Evolutionary conservation across 2,888 invertebrate genomes (phyloP).

Genomic region (Micoletzkya japonica): DNA sequence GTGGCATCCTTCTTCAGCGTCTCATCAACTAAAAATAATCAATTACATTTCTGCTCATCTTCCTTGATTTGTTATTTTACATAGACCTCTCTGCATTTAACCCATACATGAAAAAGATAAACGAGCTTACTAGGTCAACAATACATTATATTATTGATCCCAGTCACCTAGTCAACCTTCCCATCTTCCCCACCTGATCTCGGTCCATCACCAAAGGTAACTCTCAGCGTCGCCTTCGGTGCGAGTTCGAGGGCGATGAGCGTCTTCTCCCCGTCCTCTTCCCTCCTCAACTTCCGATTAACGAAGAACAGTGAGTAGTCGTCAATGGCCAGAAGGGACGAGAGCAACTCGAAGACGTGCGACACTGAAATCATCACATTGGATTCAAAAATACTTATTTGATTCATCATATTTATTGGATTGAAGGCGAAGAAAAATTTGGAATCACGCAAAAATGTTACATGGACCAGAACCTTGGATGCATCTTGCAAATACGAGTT

Average conservation of each 20-base stretch:
- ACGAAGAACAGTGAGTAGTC: background rate
- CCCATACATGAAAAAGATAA: background rate
- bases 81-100: no score
- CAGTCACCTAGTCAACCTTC: no score
- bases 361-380: background rate
- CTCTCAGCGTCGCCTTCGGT: slow-evolving; percentile 16
- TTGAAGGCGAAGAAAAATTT: no score
- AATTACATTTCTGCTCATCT: background rate
- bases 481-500: no score
- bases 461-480: no score
- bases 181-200: background rate
- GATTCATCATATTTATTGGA: no score
- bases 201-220: slow-evolving; percentile 1
- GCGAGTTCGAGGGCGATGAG: slow-evolving; percentile 10
- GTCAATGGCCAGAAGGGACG: background rate
- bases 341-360: slow-evolving; percentile 9
- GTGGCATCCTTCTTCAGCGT: background rate
- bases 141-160: no score
- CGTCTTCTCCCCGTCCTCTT: slow-evolving; percentile 15
- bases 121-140: no score
- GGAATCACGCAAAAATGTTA: no score
- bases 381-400: background rate
- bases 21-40: slow-evolving; percentile 5
- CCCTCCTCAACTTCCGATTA: slow-evolving; percentile 1
- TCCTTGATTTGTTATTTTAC: background rate